These are phyloP conservation scores for Protonibea diacanthus DNA, from an alignment of 2,797 vertebrate species.

Conservation along the genomic window DNA sequence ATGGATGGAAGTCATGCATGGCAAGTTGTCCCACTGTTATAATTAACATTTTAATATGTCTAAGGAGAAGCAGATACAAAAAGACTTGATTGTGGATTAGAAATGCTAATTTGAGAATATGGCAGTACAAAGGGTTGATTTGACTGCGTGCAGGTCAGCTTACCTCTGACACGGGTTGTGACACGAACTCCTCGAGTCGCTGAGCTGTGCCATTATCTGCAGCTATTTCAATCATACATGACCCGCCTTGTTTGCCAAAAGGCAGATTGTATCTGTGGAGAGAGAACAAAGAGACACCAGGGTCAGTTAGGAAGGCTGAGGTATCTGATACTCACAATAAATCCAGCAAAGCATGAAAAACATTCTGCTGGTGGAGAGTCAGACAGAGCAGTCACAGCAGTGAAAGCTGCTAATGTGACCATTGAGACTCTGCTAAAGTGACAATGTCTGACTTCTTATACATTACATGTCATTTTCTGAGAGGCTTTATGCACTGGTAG, in stretches of 20 bases:
- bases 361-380: slow-evolving; percentile 64
- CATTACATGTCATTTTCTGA: slow-evolving; percentile 58
- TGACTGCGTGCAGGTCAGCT: slow-evolving; percentile 48
- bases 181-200: slow-evolving; percentile 78
- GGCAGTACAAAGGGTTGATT: slow-evolving; percentile 37
- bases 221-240: slow-evolving; percentile 90
- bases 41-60: slow-evolving; percentile 21
- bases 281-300: slow-evolving; percentile 49
- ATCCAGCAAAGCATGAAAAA: slow-evolving; percentile 80
- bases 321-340: slow-evolving; percentile 75
- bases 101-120: slow-evolving; percentile 35
- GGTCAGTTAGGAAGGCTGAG: slow-evolving; percentile 55
- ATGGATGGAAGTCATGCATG: neutral
- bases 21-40: neutral
- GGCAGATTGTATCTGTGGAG: slow-evolving; percentile 87
- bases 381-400: slow-evolving; percentile 67
- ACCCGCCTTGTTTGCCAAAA: slow-evolving; percentile 77
- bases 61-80: neutral
- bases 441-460: slow-evolving; percentile 50
- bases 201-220: slow-evolving; percentile 82
- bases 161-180: slow-evolving; percentile 84
- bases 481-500: slow-evolving; percentile 51
- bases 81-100: slow-evolving; percentile 24
- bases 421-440: slow-evolving; percentile 66
- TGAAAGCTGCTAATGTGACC: slow-evolving; percentile 73